phyloP scores from a whole-genome alignment of 2,113 vertebrate species.

The Vireo altiloquus region DNA sequence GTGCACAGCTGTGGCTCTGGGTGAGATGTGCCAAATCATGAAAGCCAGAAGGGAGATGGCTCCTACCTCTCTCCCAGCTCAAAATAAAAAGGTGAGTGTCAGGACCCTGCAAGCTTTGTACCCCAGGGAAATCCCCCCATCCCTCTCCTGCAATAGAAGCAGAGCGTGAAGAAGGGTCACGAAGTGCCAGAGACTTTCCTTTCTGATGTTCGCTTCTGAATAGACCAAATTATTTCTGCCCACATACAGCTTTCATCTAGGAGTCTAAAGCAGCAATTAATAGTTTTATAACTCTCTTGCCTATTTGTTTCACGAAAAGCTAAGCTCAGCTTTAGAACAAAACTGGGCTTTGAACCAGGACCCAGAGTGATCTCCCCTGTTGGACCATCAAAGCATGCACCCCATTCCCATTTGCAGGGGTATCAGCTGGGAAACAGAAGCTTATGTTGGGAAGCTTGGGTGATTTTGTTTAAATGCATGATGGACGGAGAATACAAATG shows the following conservation, averaged over 20 bases:
- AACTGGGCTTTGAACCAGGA: not conserved
- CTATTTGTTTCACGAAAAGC: not conserved
- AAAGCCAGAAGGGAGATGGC: not conserved
- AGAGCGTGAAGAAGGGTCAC: not conserved
- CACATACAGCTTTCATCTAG: not conserved
- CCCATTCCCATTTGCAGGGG: not conserved
- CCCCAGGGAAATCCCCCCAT: not conserved
- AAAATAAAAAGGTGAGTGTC: not conserved
- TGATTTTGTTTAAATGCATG: not conserved
- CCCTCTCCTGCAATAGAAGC: not conserved
- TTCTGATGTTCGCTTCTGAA: not conserved
- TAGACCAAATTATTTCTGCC: conserved; percentile 13
- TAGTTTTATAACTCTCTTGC: not conserved
- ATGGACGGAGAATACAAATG: not conserved
- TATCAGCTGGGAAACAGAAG: not conserved
- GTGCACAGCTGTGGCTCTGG: accelerated
- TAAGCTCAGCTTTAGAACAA: not conserved
- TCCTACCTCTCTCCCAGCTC: not conserved
- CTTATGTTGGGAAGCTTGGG: not conserved
- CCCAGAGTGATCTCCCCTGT: not conserved
- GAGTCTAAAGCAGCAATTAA: conserved; percentile 24
- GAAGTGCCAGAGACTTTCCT: not conserved
- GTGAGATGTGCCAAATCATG: accelerated
- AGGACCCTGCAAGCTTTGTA: not conserved
- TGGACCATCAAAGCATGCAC: not conserved